These are phyloP conservation scores for Gnathochromis pfefferi DNA, from an alignment of 2,113 vertebrate species.

Conservation along the genomic window DNA sequence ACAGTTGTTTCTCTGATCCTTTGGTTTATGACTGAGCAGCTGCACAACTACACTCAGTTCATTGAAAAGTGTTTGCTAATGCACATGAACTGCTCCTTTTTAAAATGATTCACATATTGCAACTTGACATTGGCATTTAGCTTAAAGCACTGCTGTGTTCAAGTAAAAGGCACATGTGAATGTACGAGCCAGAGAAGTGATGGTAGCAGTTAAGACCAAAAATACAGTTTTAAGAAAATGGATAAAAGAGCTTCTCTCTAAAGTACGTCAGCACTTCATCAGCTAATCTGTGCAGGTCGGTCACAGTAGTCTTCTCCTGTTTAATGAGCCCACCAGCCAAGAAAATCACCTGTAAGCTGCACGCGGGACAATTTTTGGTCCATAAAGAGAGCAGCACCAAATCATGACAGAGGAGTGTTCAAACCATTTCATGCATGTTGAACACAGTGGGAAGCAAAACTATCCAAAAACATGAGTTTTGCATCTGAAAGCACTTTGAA, in stretches of 20 bases:
- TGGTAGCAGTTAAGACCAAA: neutral
- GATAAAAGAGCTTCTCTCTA: neutral
- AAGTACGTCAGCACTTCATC: neutral
- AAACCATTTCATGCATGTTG: neutral
- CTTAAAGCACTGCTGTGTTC: neutral
- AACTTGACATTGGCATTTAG: accelerated
- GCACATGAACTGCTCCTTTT: accelerated
- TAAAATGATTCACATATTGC: accelerated
- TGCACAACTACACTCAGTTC: neutral
- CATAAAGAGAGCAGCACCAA: neutral
- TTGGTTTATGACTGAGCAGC: neutral
- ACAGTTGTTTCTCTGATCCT: neutral
- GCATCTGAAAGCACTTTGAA: neutral
- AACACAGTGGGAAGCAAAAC: neutral
- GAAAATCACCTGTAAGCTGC: neutral
- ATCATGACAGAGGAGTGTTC: neutral
- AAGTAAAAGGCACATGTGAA: neutral
- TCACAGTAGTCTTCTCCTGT: accelerated
- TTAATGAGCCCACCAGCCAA: neutral
- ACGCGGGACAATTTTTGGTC: accelerated
- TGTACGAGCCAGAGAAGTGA: neutral
- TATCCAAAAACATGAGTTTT: neutral
- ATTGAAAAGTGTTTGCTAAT: neutral
- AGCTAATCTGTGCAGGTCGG: neutral
- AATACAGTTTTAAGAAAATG: neutral